Base-by-base conservation (phyloP, 1,140 invertebrate species). In the Drosophila truncata region DNA sequence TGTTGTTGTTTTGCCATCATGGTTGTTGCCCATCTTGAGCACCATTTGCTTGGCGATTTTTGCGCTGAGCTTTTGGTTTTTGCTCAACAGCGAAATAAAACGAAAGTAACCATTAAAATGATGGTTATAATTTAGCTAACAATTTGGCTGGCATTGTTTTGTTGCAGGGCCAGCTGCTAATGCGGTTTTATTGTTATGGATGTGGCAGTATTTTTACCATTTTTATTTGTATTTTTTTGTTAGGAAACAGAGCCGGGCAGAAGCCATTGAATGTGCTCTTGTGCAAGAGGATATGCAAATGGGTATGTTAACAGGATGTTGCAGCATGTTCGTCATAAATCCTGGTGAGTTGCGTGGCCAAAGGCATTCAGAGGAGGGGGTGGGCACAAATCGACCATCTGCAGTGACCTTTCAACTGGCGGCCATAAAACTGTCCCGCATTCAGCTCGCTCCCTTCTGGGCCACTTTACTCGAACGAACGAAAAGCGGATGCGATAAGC, bases 391-490 rank as follows among this genome's bases (percentile, higher is more conserved):
- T 87, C 83, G 76, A 69, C 80, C 84, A 90, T 88, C 81, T 88
- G 84, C 85, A 80, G 77, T 88, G 84, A 88, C 84, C 85, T 88
- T 90, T 88, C 85, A 88, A 88, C 84, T 81, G 80, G 25, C 64
- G 69, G 31, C 84, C 78, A 88, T 88, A 88, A 88, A 88, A 81
- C 80, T 88, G 81, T 80, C 81, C 41, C 78, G 61, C 42, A 44
- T 9, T 13, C 37, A 10, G 8, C 39, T 0, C 39, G 20, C 13
- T n/a, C n/a, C 39, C 11, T n/a, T 27, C 29, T 57, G 61, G 78
- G 66, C 85, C 87, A 85, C 85, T 88, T 88, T 88, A 64, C 70
- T 76, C 75, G 35, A 88, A 83, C 75, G 35, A 88, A 83, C 39
- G 58, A 57, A 60, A 44, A 63, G 44, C 65, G 47, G 67, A 71